These are phyloP conservation scores for Dinothrombium tinctorium DNA, from an alignment of 1,140 invertebrate genomes.

Conservation along the genomic window DNA sequence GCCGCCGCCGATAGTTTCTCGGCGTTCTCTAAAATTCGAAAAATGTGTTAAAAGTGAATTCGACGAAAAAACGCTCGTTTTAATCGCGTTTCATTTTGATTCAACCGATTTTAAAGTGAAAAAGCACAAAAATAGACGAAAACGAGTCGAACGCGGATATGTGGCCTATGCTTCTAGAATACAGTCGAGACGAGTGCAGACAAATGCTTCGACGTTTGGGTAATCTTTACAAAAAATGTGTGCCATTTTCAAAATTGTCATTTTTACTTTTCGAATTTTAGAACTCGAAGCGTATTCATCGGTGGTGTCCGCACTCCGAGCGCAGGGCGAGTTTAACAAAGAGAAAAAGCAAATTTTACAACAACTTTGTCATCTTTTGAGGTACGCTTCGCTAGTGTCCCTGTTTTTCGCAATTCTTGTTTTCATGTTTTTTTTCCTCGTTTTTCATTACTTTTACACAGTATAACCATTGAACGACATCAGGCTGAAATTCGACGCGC, in stretches of 20 bases:
- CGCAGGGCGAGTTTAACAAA: conserved; percentile 58
- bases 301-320: conserved; percentile 63
- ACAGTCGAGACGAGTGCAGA: conserved; percentile 58
- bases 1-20: too few relatives aligned
- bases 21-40: too few relatives aligned
- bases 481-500: conserved; percentile 65
- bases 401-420: not conserved
- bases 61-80: too few relatives aligned
- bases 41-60: too few relatives aligned
- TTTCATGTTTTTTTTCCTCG: not conserved
- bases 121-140: too few relatives aligned
- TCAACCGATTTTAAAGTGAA: too few relatives aligned
- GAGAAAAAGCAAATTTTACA: conserved; percentile 58
- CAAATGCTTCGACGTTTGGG: conserved; percentile 56
- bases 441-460: conserved; percentile 18
- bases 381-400: not conserved
- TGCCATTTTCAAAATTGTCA: conserved; percentile 3
- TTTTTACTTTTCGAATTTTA: conserved; percentile 21
- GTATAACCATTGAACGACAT: conserved; percentile 67
- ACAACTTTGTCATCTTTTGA: conserved; percentile 47
- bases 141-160: too few relatives aligned
- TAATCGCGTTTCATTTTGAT: too few relatives aligned
- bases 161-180: conserved; percentile 42
- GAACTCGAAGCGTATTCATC: conserved; percentile 73
- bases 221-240: conserved; percentile 22